Conservation (phyloP, 1,140 invertebrate genomes). For the Pararge aegeria region DNA sequence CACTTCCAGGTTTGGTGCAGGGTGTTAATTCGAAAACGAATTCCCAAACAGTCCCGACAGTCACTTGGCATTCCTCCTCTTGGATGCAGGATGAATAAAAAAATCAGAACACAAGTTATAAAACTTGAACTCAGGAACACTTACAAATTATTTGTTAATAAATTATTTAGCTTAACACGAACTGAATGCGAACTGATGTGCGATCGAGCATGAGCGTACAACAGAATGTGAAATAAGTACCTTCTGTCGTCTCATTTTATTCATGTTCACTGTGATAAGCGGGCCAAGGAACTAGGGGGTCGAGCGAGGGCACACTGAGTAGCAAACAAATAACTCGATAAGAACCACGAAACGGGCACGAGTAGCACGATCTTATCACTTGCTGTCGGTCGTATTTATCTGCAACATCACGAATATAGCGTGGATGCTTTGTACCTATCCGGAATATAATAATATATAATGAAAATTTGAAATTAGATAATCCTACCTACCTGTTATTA, state of each 20-base stretch:
- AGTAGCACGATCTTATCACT: constrained; percentile 45
- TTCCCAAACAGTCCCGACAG: constrained; percentile 90
- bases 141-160: constrained; percentile 25
- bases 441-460: constrained; percentile 4
- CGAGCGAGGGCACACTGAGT: constrained; percentile 67
- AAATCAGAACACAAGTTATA: constrained; percentile 66
- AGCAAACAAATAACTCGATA: constrained; percentile 71
- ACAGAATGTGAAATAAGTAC: constrained; percentile 64
- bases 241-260: constrained; percentile 73
- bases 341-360: constrained; percentile 68
- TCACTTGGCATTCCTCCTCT: constrained; percentile 90
- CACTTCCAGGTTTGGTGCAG: constrained; percentile 96
- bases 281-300: constrained; percentile 67
- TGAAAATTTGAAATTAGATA: too few species aligned
- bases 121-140: constrained; percentile 27
- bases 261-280: constrained; percentile 72
- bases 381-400: constrained; percentile 24
- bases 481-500: too few species aligned
- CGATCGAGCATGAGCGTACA: constrained; percentile 43
- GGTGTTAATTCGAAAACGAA: constrained; percentile 90
- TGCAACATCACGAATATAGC: constrained; percentile 15
- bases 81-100: constrained; percentile 81
- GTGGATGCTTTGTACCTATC: not conserved
- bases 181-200: constrained; percentile 23
- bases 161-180: constrained; percentile 19